Conservation (phyloP, 1,140 invertebrate genomes). For the Drosophila orena region DNA sequence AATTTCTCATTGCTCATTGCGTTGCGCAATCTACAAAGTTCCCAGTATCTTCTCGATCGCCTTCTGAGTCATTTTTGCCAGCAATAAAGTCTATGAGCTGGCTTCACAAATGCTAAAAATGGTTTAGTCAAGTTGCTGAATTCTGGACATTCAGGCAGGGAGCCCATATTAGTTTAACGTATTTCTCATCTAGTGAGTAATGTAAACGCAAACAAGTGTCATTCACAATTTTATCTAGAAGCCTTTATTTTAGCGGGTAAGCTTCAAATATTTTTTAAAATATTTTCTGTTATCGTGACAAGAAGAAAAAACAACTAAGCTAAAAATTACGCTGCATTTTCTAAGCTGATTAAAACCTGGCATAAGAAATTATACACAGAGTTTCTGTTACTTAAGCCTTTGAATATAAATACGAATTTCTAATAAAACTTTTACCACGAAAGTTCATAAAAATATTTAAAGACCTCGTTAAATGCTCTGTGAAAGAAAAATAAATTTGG, state of each 20-base stretch:
- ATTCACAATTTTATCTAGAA: neutral
- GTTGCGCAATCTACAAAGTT: conserved; percentile 37
- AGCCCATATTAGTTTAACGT: conserved; percentile 1
- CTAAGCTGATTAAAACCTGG: no score
- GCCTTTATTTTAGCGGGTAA: no score
- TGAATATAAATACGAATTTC: neutral
- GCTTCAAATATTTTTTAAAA: no score
- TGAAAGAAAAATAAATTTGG: neutral
- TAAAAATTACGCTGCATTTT: neutral
- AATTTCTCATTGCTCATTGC: conserved; percentile 41
- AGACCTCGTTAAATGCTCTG: neutral
- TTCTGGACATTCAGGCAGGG: neutral
- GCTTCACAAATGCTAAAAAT: conserved; percentile 20
- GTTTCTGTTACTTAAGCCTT: neutral
- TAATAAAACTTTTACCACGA: neutral
- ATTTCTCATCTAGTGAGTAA: neutral
- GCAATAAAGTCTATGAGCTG: conserved; percentile 26
- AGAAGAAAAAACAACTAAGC: no score
- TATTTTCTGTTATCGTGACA: no score
- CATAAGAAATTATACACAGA: no score
- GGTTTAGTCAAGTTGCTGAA: conserved; percentile 26
- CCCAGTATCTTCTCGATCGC: conserved; percentile 13
- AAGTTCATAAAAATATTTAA: conserved; percentile 13
- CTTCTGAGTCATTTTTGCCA: conserved; percentile 18
- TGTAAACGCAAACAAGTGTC: neutral